Base-by-base conservation (phyloP, 2,113 vertebrate genomes). In the Polypterus senegalus region DNA sequence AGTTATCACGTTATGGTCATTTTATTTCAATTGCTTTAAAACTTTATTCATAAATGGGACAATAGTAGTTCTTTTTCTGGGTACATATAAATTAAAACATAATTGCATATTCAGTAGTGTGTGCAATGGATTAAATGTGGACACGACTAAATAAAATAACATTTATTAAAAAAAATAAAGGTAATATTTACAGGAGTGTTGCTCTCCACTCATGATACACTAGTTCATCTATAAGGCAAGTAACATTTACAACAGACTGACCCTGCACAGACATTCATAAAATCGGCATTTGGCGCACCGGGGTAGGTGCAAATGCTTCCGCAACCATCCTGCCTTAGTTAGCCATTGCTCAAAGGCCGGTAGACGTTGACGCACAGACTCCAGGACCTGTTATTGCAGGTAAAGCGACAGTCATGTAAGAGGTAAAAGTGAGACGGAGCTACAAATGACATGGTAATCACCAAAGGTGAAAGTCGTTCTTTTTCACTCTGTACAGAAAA, bases 81-180 rank as follows among this genome's bases (percentile, higher is more conserved):
- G 65, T 73, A 68, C 65, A 69, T 83, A 75, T 80, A 78, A 79
- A 81, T 70, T 79, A 84, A 82, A 78, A 70, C 76, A 76, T 83
- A 82, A 87, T 92, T 97, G 92, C 90, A 95, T 95, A 95, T 92
- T 91, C 71, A 76, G 86, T 82, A 85, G 84, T 79, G 69, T 76
- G 78, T 81, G 83, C 79, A 75, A 80, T 84, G 77, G 72, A 77
- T 74, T 71, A 66, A 0, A 66, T 5, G 68, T 70, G 69, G 73
- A 71, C 64, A 64, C 44, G 64, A 76, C 66, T 58, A 49, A 71
- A 69, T 70, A 67, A 67, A 72, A 72, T 78, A 71, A 78, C 67
- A 71, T 71, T 79, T 84, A 75, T 82, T 84, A 80, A 83, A 83
- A 78, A 69, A 68, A 47, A 47, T 45, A 59, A 64, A 44, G 46